These are phyloP conservation scores for Mirounga angustirostris DNA, from an alignment of 2,113 vertebrate genomes.

Conservation along the genomic window DNA sequence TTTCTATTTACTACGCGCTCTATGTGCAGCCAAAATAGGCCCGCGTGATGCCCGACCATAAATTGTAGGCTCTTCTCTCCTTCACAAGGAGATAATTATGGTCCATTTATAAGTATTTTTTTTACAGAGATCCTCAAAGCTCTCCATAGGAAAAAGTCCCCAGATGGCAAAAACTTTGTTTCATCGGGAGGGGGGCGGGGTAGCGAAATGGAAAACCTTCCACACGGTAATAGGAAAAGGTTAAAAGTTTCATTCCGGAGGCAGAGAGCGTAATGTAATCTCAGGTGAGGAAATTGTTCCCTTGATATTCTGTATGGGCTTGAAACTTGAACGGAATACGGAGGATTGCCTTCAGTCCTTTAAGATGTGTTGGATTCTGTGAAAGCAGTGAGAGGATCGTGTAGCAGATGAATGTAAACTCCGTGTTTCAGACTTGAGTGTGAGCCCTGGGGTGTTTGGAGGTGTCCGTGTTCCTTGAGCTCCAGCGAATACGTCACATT, in stretches of 20 bases:
- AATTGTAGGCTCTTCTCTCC: not conserved
- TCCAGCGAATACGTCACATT: no score
- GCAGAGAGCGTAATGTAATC: not conserved
- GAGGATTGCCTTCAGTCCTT: not conserved
- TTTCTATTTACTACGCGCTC: not conserved
- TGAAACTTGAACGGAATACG: not conserved
- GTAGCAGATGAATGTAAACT: not conserved
- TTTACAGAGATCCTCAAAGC: not conserved
- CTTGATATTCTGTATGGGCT: not conserved
- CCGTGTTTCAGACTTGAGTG: not conserved
- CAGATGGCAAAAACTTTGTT: not conserved
- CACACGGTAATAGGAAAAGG: not conserved
- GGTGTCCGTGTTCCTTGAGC: not conserved
- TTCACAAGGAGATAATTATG: not conserved
- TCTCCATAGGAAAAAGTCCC: not conserved
- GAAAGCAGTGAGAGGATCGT: not conserved
- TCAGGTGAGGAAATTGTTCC: not conserved
- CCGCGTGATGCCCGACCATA: not conserved
- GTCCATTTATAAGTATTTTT: not conserved
- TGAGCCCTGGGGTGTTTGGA: not conserved
- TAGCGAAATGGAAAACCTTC: not conserved
- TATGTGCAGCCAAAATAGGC: fast-evolving
- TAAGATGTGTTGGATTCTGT: not conserved
- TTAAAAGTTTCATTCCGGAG: not conserved
- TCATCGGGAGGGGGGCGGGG: not conserved